Evolutionary conservation across 2,797 vertebrate genomes (phyloP).

Genomic region (Eupleurogrammus muticus): DNA sequence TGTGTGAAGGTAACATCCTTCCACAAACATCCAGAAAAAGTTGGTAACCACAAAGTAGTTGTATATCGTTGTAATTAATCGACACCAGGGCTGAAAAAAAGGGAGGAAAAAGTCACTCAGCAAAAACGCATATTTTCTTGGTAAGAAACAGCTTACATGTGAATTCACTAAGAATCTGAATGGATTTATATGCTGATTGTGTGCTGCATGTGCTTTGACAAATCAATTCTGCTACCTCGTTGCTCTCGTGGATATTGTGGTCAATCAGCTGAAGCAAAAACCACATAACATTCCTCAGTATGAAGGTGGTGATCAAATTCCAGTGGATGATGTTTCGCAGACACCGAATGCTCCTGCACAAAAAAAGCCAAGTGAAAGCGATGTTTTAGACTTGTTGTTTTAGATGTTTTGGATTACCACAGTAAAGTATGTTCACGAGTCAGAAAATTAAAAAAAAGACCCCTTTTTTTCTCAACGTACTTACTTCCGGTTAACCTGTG

Average conservation of each 20-base stretch:
- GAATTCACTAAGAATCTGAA: not conserved
- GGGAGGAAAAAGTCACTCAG: slow-evolving; percentile 18
- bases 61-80: slow-evolving; percentile 94
- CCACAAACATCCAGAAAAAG: slow-evolving; percentile 99
- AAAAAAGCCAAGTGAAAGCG: not conserved
- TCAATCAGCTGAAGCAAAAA: slow-evolving; percentile 97
- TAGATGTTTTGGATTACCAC: not conserved
- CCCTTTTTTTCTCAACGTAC: too few relatives aligned
- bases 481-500: too few relatives aligned
- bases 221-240: slow-evolving; percentile 85
- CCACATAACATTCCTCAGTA: slow-evolving; percentile 96
- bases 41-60: slow-evolving; percentile 99
- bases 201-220: not conserved
- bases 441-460: not conserved
- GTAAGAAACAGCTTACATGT: not conserved
- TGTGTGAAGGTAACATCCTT: slow-evolving; percentile 98
- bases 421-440: not conserved
- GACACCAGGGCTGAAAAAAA: slow-evolving; percentile 92
- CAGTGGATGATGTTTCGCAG: slow-evolving; percentile 98
- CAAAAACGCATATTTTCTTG: not conserved
- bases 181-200: not conserved
- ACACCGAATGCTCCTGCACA: slow-evolving; percentile 93
- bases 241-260: slow-evolving; percentile 95
- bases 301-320: slow-evolving; percentile 98
- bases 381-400: not conserved